Evolutionary conservation across 2,797 vertebrate species (phyloP), one percentile per base, ranked within the genome.

Genomic region (Liparis tanakae): DNA sequence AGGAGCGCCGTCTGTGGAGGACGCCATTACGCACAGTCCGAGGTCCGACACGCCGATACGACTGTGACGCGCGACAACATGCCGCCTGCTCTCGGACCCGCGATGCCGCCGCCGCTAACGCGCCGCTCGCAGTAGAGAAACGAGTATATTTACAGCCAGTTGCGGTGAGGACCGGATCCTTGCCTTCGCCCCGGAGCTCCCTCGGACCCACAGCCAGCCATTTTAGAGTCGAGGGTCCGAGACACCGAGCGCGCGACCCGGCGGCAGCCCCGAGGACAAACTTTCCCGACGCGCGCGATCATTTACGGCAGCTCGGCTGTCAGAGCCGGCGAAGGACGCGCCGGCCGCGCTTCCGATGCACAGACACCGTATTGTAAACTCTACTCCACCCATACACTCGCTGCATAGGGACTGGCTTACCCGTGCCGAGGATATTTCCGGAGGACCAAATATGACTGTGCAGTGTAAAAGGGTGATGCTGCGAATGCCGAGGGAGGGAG

Each of bases 391-490:
- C 94, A 90, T 88, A 86, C 73, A 33, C 71, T 77, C 92, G 91
- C 90, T 93, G 93, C 93, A 87, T 87, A 92, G 90, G 91, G 92
- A 94, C 94, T 93, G 93, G 92, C 94, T 95, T 94, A 95, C 94
- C 94, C 93, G 92, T 92, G 93, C 93, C 89, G 93, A 85, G 93
- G 92, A 90, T 87, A 93, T 91, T 95, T 95, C 95, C 95, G 95
- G 94, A 94, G 94, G 94, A 95, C 94, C 95, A 95, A 95, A 95
- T 95, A 95, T 95, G 94, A 95, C 94, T 91, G 94, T 94, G 94
- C 93, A 78, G 94, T 87, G 92, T 92, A 88, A 92, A 48, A 89
- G 93, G 92, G 94, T 93, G 93, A 93, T 91, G 92, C 87, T 91
- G 91, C 87, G 91, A 89, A 88, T 78, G 85, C 88, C 82, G 86